These are phyloP conservation scores for Seriola rivoliana DNA, from an alignment of 2,113 vertebrate species.

Conservation along the genomic window DNA sequence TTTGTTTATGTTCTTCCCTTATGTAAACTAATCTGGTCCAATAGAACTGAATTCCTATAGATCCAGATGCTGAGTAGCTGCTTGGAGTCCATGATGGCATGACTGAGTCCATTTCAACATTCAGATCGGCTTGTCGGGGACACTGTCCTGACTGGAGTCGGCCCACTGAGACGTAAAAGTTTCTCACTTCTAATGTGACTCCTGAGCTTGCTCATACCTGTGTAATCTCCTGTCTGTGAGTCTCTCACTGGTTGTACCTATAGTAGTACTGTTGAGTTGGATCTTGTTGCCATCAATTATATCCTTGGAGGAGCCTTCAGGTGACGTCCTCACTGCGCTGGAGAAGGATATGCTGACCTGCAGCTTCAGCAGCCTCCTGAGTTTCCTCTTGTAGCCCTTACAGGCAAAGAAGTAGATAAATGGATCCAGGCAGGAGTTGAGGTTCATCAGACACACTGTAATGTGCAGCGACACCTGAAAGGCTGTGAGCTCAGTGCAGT, in stretches of 20 bases:
- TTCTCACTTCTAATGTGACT: neutral
- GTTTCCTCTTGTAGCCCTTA: constrained; percentile 96
- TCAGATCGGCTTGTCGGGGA: neutral
- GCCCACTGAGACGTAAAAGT: neutral
- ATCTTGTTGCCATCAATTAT: constrained; percentile 76
- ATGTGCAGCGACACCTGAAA: constrained; percentile 95
- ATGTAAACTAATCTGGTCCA: constrained; percentile 5
- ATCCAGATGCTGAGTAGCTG: neutral
- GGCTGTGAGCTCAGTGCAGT: constrained; percentile 83
- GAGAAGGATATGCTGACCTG: constrained; percentile 93
- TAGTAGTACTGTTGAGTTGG: constrained; percentile 57
- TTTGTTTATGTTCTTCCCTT: neutral
- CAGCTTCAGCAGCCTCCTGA: constrained; percentile 90
- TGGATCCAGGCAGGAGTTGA: constrained; percentile 96
- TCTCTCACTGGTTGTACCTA: constrained; percentile 28
- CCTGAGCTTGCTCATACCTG: neutral
- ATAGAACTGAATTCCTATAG: neutral
- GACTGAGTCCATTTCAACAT: neutral
- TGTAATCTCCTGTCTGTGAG: constrained; percentile 37
- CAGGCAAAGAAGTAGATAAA: constrained; percentile 99
- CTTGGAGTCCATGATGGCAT: neutral
- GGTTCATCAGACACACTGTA: constrained; percentile 95
- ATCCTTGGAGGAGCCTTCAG: constrained; percentile 90
- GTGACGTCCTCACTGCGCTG: constrained; percentile 89
- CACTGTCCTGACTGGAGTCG: neutral